phyloP scores from a whole-genome alignment of 2,797 vertebrate genomes.

The Sebastes hubbsi region DNA sequence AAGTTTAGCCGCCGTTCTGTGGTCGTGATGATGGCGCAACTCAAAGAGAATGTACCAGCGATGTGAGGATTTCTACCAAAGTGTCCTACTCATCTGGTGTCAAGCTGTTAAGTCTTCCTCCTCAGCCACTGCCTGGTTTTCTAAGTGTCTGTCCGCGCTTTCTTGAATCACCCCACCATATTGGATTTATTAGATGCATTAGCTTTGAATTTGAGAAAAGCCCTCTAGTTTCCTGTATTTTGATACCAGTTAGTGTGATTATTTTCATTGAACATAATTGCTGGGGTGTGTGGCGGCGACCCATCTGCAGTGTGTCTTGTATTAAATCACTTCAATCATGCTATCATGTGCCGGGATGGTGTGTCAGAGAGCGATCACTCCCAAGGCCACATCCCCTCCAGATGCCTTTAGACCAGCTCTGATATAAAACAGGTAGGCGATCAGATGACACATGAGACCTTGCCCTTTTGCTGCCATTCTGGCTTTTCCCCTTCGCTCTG shows the following conservation, averaged over 20 bases:
- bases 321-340: conserved; percentile 60
- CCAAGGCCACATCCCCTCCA: conserved; percentile 56
- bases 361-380: conserved; percentile 44
- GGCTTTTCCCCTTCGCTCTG: neutral
- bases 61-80: conserved; percentile 25
- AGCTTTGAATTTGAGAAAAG: conserved; percentile 7
- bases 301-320: conserved; percentile 25
- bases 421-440: conserved; percentile 54
- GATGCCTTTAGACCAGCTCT: conserved; percentile 40
- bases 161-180: neutral
- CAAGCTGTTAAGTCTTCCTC: conserved; percentile 40
- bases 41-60: conserved; percentile 30
- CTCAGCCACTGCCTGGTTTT: neutral
- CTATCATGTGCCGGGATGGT: conserved; percentile 45
- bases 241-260: conserved; percentile 1
- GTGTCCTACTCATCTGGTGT: conserved; percentile 50
- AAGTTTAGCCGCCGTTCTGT: conserved; percentile 41
- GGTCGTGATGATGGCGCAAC: conserved; percentile 8
- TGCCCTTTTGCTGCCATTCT: conserved; percentile 9
- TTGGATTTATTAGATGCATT: conserved; percentile 23
- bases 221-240: conserved; percentile 24
- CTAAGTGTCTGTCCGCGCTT: neutral
- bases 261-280: conserved; percentile 31
- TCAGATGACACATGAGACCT: conserved; percentile 46
- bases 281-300: conserved; percentile 29